These are phyloP conservation scores for Drosophila ironensis DNA, from an alignment of 1,140 invertebrate genomes.

Conservation along the genomic window DNA sequence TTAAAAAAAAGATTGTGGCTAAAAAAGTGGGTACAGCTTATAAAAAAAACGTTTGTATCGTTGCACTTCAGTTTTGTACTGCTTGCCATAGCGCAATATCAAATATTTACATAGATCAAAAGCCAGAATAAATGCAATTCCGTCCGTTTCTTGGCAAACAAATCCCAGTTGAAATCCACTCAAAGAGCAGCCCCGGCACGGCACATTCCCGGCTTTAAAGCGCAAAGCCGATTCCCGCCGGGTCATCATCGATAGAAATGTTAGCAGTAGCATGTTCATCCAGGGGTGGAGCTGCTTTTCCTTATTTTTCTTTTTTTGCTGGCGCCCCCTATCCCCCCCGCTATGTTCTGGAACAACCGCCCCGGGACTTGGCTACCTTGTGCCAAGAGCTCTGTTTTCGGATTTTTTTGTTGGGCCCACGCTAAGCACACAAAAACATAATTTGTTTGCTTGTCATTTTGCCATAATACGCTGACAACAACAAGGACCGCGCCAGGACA, in stretches of 20 bases:
- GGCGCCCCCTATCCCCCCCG: no score
- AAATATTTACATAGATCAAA: no score
- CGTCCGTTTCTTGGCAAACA: neutral
- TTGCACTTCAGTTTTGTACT: no score
- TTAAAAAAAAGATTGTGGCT: no score
- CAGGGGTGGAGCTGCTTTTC: no score
- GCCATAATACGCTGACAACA: conserved; percentile 68
- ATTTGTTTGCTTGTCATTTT: conserved; percentile 77
- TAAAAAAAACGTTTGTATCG: no score
- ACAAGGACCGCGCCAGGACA: conserved; percentile 5
- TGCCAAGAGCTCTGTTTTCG: conserved; percentile 48
- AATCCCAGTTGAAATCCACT: neutral
- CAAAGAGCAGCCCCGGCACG: no score
- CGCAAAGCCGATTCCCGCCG: neutral
- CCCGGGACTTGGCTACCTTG: conserved; percentile 25
- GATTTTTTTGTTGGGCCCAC: conserved; percentile 42
- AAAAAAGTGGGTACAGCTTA: no score
- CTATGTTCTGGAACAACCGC: neutral
- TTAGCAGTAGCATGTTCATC: conserved; percentile 38
- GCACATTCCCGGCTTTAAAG: neutral
- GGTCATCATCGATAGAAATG: conserved; percentile 46
- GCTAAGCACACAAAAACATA: conserved; percentile 75
- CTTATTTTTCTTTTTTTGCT: no score
- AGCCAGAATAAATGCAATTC: neutral
- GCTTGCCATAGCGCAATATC: no score